A percentile compares a stretch with the other conserved stretches of the same genome.
Evolutionary conservation across 2,888 invertebrate species (phyloP).

Genomic region (Lasioglossum vierecki): DNA sequence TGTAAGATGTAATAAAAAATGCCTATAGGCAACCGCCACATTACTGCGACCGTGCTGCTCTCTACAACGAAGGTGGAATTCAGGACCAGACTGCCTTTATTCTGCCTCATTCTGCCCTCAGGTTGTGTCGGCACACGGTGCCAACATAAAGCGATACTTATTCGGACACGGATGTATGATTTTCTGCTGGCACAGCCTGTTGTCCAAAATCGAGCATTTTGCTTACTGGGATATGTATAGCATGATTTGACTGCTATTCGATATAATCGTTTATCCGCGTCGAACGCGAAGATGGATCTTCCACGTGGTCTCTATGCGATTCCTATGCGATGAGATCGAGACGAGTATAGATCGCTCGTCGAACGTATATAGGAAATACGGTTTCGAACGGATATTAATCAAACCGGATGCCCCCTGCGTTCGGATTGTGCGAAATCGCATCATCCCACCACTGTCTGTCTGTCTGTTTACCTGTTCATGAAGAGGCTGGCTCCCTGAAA

Average conservation of each 20-base stretch:
- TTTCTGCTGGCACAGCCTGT: no score
- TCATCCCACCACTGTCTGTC: conserved; percentile 56
- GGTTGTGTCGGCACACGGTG: no score
- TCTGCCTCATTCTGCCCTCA: no score
- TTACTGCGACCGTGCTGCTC: no score
- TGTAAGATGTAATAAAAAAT: no score
- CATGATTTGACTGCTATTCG: not conserved
- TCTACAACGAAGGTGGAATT: no score
- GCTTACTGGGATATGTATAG: no score
- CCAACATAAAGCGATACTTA: no score
- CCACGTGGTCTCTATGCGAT: not conserved
- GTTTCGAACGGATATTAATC: conserved; percentile 5
- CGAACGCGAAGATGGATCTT: not conserved
- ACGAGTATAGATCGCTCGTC: not conserved
- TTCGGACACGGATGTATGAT: no score
- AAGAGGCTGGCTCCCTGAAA: conserved; percentile 51
- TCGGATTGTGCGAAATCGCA: conserved; percentile 35
- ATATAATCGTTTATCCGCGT: not conserved
- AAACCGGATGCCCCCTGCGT: conserved; percentile 18
- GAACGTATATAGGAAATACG: not conserved
- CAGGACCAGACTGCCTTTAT: no score
- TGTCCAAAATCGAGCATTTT: no score
- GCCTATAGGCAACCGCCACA: no score
- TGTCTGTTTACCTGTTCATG: conserved; percentile 58
- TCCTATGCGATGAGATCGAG: not conserved